Percentiles rank a stretch among this genome's conserved stretches.
These are phyloP conservation scores for Piscicola geometra DNA, from an alignment of 2,888 invertebrate genomes.

Conservation along the genomic window DNA sequence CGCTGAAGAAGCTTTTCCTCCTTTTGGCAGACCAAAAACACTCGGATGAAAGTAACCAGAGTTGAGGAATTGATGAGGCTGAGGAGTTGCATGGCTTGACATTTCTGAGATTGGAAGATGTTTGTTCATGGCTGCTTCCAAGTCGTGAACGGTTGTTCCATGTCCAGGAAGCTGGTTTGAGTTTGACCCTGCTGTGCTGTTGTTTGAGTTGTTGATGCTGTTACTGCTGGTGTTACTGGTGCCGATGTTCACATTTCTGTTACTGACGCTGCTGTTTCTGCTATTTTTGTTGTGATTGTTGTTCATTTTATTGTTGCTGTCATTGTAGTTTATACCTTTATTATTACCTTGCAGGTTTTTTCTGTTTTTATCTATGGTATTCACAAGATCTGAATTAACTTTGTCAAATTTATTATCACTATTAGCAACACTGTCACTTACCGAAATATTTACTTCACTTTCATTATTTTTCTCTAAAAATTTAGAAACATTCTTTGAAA, in stretches of 20 bases:
- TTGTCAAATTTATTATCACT: background rate
- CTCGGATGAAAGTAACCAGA: conserved; percentile 33
- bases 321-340: background rate
- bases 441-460: too few relatives aligned
- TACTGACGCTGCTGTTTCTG: background rate
- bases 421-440: background rate
- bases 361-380: background rate
- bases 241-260: background rate
- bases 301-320: background rate
- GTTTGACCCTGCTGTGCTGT: conserved; percentile 6
- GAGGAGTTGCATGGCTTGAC: background rate
- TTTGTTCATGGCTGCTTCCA: conserved; percentile 94
- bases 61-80: conserved; percentile 18
- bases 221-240: conserved; percentile 2
- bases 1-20: conserved; percentile 47
- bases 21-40: conserved; percentile 26
- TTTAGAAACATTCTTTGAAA: background rate
- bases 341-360: background rate
- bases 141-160: conserved; percentile 70
- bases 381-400: background rate
- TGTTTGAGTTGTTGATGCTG: background rate
- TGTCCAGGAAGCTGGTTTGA: background rate
- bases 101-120: conserved; percentile 63
- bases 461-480: background rate
- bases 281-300: background rate